These are phyloP conservation scores for Hyphantria cunea DNA, from an alignment of 1,140 invertebrate genomes.

Conservation along the genomic window DNA sequence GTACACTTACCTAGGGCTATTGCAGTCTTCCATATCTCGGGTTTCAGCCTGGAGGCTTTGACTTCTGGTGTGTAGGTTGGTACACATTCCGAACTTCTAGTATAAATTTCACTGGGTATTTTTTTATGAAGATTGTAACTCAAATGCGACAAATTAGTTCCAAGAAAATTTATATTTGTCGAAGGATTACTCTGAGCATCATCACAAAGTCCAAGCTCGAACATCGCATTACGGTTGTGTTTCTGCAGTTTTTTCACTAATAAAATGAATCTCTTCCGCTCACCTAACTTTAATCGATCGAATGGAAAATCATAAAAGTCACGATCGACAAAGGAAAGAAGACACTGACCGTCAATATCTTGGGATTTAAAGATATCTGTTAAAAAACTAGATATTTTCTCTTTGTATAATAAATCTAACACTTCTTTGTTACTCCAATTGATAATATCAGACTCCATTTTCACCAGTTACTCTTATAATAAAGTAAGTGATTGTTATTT, in stretches of 20 bases:
- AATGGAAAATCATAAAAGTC: slow-evolving; percentile 79
- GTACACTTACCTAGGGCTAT: slow-evolving; percentile 72
- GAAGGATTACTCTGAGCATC: slow-evolving; percentile 63
- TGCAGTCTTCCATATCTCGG: slow-evolving; percentile 81
- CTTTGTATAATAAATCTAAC: slow-evolving; percentile 76
- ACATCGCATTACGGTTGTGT: slow-evolving; percentile 72
- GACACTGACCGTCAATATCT: slow-evolving; percentile 76
- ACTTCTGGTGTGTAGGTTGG: slow-evolving; percentile 66
- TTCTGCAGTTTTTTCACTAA: slow-evolving; percentile 74
- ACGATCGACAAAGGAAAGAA: slow-evolving; percentile 71
- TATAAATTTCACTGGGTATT: slow-evolving; percentile 60
- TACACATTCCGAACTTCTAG: slow-evolving; percentile 61
- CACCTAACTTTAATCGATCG: slow-evolving; percentile 69
- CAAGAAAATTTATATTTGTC: slow-evolving; percentile 77
- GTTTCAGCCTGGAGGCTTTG: slow-evolving; percentile 76
- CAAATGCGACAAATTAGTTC: slow-evolving; percentile 76
- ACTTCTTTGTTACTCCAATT: slow-evolving; percentile 80
- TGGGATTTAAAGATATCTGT: slow-evolving; percentile 69
- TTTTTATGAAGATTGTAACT: slow-evolving; percentile 76
- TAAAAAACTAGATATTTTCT: slow-evolving; percentile 69
- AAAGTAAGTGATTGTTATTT: slow-evolving; percentile 7
- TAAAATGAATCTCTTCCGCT: slow-evolving; percentile 74
- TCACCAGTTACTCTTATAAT: slow-evolving; percentile 36
- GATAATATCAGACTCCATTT: slow-evolving; percentile 73
- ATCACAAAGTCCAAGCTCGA: slow-evolving; percentile 71